Percentiles rank a stretch among this genome's conserved stretches.
Conservation (phyloP, 1,140 invertebrate genomes). For the Drosophila equinoxialis region DNA sequence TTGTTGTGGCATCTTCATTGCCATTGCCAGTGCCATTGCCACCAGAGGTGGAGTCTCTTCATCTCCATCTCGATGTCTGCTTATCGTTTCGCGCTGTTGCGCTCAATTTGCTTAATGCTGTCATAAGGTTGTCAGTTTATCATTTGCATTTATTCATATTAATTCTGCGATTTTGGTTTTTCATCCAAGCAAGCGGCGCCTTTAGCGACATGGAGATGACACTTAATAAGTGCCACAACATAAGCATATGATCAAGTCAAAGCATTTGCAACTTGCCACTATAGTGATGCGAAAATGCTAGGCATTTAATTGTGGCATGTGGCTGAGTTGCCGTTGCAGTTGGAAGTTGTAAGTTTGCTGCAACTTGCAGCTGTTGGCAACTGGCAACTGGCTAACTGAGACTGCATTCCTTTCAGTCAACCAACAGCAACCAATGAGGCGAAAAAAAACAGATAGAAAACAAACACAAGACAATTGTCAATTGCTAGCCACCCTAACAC, state of each 20-base stretch:
- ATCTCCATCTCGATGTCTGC: constrained; percentile 46
- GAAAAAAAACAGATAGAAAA: background rate
- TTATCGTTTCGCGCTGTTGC: constrained; percentile 56
- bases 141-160: constrained; percentile 60
- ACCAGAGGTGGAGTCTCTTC: background rate
- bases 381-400: constrained; percentile 42
- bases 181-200: constrained; percentile 59
- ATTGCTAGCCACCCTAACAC: constrained; percentile 61
- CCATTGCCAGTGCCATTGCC: constrained; percentile 8
- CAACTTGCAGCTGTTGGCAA: constrained; percentile 43
- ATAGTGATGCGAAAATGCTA: constrained; percentile 36
- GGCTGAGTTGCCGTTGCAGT: constrained; percentile 36
- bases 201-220: constrained; percentile 72
- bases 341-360: background rate
- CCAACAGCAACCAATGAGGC: constrained; percentile 26
- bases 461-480: constrained; percentile 56
- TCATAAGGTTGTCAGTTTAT: constrained; percentile 81
- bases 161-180: constrained; percentile 8
- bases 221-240: constrained; percentile 58
- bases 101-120: constrained; percentile 78
- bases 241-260: background rate
- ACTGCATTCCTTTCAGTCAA: constrained; percentile 50
- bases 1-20: constrained; percentile 28
- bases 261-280: background rate
- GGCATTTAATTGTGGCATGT: constrained; percentile 69